These are phyloP conservation scores for Aplysia californica DNA, from an alignment of 1,140 invertebrate genomes.

Conservation along the genomic window DNA sequence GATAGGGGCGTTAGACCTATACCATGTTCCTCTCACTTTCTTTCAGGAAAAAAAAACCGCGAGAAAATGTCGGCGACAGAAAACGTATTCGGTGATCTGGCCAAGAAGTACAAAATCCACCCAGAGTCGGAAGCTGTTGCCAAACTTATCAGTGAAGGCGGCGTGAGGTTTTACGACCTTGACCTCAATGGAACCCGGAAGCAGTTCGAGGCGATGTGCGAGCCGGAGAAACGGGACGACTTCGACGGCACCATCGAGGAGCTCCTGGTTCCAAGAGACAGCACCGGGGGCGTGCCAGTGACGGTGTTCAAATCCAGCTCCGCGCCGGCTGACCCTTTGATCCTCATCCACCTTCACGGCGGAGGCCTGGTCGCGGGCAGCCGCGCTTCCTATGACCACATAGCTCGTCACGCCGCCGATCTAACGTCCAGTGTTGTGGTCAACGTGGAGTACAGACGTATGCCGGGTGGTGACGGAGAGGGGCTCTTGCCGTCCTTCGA, in stretches of 20 bases:
- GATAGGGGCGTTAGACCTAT: too few relatives aligned
- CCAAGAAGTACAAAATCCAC: not conserved
- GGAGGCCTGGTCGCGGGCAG: not conserved
- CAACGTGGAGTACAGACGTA: not conserved
- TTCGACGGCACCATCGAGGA: too few relatives aligned
- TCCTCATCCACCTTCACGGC: not conserved
- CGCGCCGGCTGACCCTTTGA: not conserved
- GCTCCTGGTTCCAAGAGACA: too few relatives aligned
- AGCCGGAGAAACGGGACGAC: too few relatives aligned
- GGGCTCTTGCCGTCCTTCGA: not conserved
- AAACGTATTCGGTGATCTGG: too few relatives aligned
- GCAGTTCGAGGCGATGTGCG: too few relatives aligned
- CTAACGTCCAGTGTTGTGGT: not conserved
- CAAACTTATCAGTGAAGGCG: not conserved
- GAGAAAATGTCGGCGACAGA: too few relatives aligned
- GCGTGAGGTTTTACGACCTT: too few relatives aligned
- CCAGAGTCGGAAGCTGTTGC: not conserved
- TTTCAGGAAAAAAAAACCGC: too few relatives aligned
- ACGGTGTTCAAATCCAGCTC: not conserved
- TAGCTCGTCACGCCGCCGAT: not conserved
- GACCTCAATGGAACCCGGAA: too few relatives aligned
- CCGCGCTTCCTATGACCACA: not conserved
- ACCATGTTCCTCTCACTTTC: too few relatives aligned
- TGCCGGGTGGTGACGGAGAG: not conserved
- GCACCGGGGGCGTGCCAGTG: not conserved